Evolutionary conservation across 2,113 vertebrate genomes (phyloP).

Genomic region (Eidolon helvum): DNA sequence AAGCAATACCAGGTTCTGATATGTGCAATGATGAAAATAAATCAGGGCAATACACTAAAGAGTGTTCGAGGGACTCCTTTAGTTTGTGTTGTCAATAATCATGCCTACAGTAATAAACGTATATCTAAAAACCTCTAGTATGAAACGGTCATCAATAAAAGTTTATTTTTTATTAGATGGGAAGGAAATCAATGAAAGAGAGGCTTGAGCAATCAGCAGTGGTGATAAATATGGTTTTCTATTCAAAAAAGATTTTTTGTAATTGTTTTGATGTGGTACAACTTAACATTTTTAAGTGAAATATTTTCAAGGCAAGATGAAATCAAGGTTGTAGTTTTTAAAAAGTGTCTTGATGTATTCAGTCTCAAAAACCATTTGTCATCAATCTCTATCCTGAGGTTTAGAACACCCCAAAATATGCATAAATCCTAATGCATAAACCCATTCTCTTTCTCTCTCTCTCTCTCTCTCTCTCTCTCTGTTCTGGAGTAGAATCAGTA

Average conservation of each 20-base stretch:
- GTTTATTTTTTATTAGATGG: neutral
- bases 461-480: neutral
- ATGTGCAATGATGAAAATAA: neutral
- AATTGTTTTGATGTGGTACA: neutral
- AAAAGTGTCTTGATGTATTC: neutral
- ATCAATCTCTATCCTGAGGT: neutral
- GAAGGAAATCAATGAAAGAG: neutral
- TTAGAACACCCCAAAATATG: neutral
- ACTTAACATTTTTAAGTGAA: neutral
- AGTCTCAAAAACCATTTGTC: neutral
- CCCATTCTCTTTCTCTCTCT: neutral
- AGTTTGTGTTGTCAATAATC: neutral
- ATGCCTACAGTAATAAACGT: neutral
- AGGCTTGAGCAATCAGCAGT: neutral
- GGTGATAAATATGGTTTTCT: neutral
- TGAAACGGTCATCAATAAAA: neutral
- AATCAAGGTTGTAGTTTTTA: neutral
- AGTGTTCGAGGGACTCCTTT: accelerated
- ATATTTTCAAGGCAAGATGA: neutral
- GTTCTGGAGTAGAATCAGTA: neutral
- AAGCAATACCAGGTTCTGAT: neutral
- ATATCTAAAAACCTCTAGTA: neutral
- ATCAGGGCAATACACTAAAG: neutral
- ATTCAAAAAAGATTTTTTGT: neutral
- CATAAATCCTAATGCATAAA: neutral